Percentiles rank a stretch among this genome's conserved stretches.
These are phyloP conservation scores for Lasioglossum figueresi DNA, from an alignment of 2,888 invertebrate genomes.

Conservation along the genomic window DNA sequence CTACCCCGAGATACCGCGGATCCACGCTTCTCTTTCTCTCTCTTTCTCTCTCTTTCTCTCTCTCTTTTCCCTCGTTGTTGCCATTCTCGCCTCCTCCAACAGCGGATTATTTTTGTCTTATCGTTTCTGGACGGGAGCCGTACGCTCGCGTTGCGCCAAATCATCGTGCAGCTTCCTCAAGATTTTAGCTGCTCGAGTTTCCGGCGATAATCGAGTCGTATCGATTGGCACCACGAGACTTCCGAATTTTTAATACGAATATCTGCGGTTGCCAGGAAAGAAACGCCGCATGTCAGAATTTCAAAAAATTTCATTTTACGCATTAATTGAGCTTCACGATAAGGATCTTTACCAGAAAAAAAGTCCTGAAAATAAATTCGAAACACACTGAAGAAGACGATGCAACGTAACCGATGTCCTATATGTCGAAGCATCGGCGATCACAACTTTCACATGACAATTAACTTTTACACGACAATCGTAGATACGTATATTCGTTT, in stretches of 20 bases:
- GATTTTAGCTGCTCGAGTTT: neutral
- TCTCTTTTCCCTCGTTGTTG: constrained; percentile 1
- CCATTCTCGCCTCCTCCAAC: neutral
- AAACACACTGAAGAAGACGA: too few relatives aligned
- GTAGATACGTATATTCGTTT: neutral
- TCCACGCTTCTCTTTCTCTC: neutral
- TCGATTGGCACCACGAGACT: neutral
- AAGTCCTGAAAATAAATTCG: too few relatives aligned
- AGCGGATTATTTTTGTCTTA: constrained; percentile 51
- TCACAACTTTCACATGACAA: too few relatives aligned
- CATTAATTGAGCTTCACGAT: too few relatives aligned
- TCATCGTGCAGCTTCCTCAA: constrained; percentile 17
- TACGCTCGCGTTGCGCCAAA: neutral
- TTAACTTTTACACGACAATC: too few relatives aligned
- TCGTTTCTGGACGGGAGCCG: constrained; percentile 40
- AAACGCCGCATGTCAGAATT: too few relatives aligned
- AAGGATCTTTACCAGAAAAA: too few relatives aligned
- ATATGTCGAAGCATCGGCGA: too few relatives aligned
- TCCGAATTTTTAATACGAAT: too few relatives aligned
- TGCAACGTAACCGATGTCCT: too few relatives aligned
- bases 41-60: neutral
- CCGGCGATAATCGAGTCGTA: neutral
- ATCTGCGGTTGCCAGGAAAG: too few relatives aligned
- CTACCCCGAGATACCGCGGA: constrained; percentile 37
- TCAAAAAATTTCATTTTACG: too few relatives aligned